Evolutionary conservation across 1,140 invertebrate species (phyloP).

Genomic region (Arion vulgaris): DNA sequence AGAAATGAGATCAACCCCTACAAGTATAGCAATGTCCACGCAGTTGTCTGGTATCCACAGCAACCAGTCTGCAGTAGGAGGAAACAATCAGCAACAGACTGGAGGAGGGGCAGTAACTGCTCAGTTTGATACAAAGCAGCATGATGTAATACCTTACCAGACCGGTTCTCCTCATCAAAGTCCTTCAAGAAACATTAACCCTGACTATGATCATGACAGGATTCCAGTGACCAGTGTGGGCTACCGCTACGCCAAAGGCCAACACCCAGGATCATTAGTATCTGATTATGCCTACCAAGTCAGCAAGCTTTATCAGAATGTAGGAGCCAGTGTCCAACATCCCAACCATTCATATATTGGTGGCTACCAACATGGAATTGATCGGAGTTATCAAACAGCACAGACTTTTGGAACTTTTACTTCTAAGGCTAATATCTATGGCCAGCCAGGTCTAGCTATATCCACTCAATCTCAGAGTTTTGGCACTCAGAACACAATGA

Average conservation of each 20-base stretch:
- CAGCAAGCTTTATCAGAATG: not conserved
- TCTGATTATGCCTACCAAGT: not conserved
- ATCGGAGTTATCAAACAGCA: conserved; percentile 11
- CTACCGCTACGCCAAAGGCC: not conserved
- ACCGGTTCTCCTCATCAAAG: conserved; percentile 20
- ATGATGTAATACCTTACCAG: not conserved
- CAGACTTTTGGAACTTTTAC: conserved; percentile 12
- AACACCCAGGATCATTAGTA: not conserved
- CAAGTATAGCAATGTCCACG: not conserved
- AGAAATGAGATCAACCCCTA: not conserved
- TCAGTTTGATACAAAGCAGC: not conserved
- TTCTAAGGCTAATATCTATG: not conserved
- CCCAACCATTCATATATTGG: not conserved
- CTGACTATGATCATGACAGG: not conserved
- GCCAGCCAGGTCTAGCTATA: conserved; percentile 1
- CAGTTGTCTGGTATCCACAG: not conserved
- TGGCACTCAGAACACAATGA: conserved; percentile 27
- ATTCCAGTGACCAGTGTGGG: conserved; percentile 12
- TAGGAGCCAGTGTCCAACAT: not conserved
- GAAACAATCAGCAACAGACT: not conserved
- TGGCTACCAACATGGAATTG: conserved; percentile 8
- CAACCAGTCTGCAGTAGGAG: not conserved
- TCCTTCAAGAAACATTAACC: not conserved
- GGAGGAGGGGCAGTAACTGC: not conserved
- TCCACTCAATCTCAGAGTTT: conserved; percentile 15